Percentiles rank a stretch among this genome's conserved stretches.
phyloP scores from a whole-genome alignment of 2,888 invertebrate genomes.

The Nemotelus pantherinus region DNA sequence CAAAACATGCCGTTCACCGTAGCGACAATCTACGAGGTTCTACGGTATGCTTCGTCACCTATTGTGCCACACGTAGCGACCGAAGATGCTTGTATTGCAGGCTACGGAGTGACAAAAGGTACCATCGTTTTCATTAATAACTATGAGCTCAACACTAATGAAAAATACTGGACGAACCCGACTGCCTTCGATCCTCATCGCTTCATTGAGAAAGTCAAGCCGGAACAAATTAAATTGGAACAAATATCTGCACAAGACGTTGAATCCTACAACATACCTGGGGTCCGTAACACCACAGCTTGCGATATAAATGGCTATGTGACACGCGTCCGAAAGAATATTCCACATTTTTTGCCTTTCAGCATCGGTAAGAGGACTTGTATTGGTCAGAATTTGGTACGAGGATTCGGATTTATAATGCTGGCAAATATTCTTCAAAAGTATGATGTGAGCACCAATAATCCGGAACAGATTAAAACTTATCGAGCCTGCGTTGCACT shows the following conservation, averaged over 20 bases:
- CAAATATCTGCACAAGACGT: slow-evolving; percentile 66
- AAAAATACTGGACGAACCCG: slow-evolving; percentile 78
- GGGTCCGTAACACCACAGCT: background rate
- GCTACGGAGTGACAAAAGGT: slow-evolving; percentile 77
- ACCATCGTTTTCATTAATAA: slow-evolving; percentile 87
- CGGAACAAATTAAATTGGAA: slow-evolving; percentile 20
- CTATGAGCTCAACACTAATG: slow-evolving; percentile 79
- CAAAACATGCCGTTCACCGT: slow-evolving; percentile 80
- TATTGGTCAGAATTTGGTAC: slow-evolving; percentile 80
- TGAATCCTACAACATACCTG: slow-evolving; percentile 58
- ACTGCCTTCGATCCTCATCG: slow-evolving; percentile 78
- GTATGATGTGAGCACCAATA: slow-evolving; percentile 72
- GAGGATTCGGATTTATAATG: slow-evolving; percentile 78
- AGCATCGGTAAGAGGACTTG: slow-evolving; percentile 84
- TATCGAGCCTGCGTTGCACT: slow-evolving; percentile 76
- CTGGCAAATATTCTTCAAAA: slow-evolving; percentile 76
- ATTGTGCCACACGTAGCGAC: slow-evolving; percentile 91
- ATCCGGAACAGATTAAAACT: slow-evolving; percentile 67
- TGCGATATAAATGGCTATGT: background rate
- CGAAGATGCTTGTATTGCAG: slow-evolving; percentile 76
- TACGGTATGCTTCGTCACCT: slow-evolving; percentile 83
- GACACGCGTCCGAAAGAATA: slow-evolving; percentile 65
- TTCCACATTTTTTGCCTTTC: slow-evolving; percentile 80
- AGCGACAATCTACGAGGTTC: slow-evolving; percentile 81
- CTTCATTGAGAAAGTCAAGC: slow-evolving; percentile 69